These are phyloP conservation scores for Nesidiocoris tenuis DNA, from an alignment of 2,888 invertebrate genomes.

Conservation along the genomic window DNA sequence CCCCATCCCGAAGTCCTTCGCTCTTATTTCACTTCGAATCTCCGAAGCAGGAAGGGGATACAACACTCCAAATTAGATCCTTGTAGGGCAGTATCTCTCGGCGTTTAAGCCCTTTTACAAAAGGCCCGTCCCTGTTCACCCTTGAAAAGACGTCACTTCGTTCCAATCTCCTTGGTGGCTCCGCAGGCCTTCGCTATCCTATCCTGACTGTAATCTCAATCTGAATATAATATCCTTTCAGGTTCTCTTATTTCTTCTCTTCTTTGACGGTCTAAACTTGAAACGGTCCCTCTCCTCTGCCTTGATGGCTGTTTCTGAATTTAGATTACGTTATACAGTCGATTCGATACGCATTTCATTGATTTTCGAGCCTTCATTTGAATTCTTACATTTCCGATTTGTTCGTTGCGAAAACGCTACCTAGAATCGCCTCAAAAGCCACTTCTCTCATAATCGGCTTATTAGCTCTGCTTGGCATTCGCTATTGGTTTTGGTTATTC, in stretches of 20 bases:
- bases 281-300: not conserved
- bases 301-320: not conserved
- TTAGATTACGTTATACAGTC: not conserved
- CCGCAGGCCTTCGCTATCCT: not conserved
- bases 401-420: no score
- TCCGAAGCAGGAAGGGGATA: slow-evolving; percentile 3
- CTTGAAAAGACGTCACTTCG: not conserved
- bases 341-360: not conserved
- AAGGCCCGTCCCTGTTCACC: slow-evolving; percentile 9
- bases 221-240: slow-evolving; percentile 14
- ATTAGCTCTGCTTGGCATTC: no score
- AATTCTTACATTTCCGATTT: no score
- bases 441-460: no score
- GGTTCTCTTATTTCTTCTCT: not conserved
- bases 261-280: not conserved
- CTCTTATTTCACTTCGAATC: slow-evolving; percentile 5
- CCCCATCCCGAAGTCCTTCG: not conserved
- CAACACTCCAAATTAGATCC: slow-evolving; percentile 25
- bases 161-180: not conserved
- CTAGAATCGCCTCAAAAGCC: no score
- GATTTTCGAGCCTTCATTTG: not conserved
- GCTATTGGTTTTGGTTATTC: no score
- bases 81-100: slow-evolving; percentile 34
- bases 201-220: slow-evolving; percentile 15
- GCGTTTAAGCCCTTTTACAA: slow-evolving; percentile 24